Base-by-base conservation (phyloP, 1,140 invertebrate genomes). In the Pollicipes pollicipes region DNA sequence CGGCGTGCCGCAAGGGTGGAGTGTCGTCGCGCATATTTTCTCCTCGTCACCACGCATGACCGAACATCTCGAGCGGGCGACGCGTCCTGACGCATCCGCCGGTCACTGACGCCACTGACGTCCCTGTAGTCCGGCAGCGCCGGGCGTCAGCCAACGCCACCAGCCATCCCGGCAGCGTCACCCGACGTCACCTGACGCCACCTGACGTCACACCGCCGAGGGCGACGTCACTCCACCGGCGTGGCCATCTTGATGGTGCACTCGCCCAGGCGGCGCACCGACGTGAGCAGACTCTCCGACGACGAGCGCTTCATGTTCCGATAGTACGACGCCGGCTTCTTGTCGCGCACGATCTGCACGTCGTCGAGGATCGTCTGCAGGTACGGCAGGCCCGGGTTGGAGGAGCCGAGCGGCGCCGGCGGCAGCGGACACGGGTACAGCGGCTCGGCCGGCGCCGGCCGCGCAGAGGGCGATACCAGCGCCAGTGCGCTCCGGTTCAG, bases 321-420 rank as follows among this genome's bases (percentile, higher is more conserved):
- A 28, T 66, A 66, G 17, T 66, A 66, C 1, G 64, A 66, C 3
- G 64, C 64, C 27, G 64, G 64, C n/a, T 21, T 27, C 28, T 29
- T 27, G 27, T 66, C 64, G n/a, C 64, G n/a, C 28, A 66, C 64
- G n/a, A 66, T 66, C 28, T 66, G 64, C 64, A 66, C 64, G 17
- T 66, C 64, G 27, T 66, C 64, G 1, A 66, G 64, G 28, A 66
- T 66, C 3, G 27, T 3, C 64, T 66, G 64, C 64, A 66, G 64
- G 64, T 66, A 66, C n/a, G 64, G 64, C 64, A 66, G 64, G 8
- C 27, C n/a, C 8, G 64, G 64, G 28, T 66, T 66, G 64, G 45
- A 58, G 24, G 45, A 58, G 21, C 45, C 10, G 6, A 21, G 2
- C 21, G 45, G 13, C 45, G 8, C 13, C 2, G 8, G 10, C 45